Evolutionary conservation across 2,888 invertebrate genomes (phyloP).

Genomic region (Apamea epomidion): DNA sequence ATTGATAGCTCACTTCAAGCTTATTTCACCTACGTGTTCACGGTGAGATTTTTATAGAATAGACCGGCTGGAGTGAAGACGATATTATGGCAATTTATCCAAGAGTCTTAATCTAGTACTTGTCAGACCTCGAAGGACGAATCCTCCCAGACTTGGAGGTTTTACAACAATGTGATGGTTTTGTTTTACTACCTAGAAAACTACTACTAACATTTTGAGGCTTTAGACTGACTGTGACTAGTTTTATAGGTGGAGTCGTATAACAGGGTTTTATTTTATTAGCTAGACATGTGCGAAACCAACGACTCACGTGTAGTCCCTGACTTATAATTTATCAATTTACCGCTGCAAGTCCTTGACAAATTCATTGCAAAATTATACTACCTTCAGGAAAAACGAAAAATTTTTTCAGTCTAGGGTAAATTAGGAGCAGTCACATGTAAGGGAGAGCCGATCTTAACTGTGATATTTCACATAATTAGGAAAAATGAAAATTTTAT

Average conservation of each 20-base stretch:
- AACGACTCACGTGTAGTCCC: conserved; percentile 20
- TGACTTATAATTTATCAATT: background rate
- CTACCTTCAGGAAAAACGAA: no score
- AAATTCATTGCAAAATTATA: conserved; percentile 10
- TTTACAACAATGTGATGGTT: background rate
- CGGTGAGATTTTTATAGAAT: no score
- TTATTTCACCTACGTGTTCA: no score
- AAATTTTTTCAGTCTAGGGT: no score
- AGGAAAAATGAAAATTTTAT: no score
- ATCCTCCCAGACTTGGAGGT: no score
- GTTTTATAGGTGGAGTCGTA: background rate
- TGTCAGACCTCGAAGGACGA: background rate
- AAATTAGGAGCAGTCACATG: no score
- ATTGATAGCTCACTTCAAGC: no score
- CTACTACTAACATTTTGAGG: no score
- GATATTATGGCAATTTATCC: background rate
- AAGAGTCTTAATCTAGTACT: background rate
- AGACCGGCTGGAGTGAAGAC: background rate
- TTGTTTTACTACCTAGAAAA: background rate
- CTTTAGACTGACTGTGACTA: background rate
- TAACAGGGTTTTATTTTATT: conserved; percentile 14
- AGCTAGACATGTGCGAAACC: background rate
- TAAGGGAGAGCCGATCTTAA: no score
- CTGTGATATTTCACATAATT: no score
- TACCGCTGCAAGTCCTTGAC: background rate